phyloP scores from a whole-genome alignment of 1,140 invertebrate species.

The Bombus confusus region DNA sequence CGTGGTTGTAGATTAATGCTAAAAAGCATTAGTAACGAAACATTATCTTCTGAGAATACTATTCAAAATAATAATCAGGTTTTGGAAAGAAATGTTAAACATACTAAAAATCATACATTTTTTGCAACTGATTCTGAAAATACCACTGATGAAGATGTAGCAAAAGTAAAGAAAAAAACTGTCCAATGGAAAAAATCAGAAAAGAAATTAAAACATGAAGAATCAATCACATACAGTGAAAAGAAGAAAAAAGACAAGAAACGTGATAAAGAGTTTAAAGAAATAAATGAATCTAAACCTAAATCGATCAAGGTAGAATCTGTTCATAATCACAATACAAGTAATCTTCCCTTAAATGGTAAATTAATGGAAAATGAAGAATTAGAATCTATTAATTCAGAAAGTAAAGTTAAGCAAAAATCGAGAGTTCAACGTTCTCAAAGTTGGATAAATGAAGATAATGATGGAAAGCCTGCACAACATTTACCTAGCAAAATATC shows the following conservation, averaged over 20 bases:
- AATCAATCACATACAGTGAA: constrained; percentile 13
- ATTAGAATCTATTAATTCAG: background rate
- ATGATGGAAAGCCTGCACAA: background rate
- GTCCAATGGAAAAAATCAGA: background rate
- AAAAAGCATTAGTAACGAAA: background rate
- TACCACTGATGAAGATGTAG: background rate
- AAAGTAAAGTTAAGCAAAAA: background rate
- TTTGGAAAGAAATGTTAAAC: background rate
- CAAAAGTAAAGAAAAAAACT: background rate
- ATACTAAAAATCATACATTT: background rate
- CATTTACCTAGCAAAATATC: background rate
- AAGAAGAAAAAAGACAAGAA: constrained; percentile 38
- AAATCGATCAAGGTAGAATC: background rate
- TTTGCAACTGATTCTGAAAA: constrained; percentile 34
- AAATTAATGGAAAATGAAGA: background rate
- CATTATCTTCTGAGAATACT: background rate
- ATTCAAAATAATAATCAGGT: background rate
- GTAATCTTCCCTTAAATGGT: background rate
- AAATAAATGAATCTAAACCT: background rate
- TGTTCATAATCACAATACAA: background rate
- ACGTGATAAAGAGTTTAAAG: constrained; percentile 1
- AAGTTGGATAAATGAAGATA: constrained; percentile 1
- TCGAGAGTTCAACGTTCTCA: background rate
- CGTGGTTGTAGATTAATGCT: constrained; percentile 55
- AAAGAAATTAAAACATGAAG: constrained; percentile 29